Conservation (phyloP, 2,888 invertebrate genomes). For the Agrilus biguttatus region DNA sequence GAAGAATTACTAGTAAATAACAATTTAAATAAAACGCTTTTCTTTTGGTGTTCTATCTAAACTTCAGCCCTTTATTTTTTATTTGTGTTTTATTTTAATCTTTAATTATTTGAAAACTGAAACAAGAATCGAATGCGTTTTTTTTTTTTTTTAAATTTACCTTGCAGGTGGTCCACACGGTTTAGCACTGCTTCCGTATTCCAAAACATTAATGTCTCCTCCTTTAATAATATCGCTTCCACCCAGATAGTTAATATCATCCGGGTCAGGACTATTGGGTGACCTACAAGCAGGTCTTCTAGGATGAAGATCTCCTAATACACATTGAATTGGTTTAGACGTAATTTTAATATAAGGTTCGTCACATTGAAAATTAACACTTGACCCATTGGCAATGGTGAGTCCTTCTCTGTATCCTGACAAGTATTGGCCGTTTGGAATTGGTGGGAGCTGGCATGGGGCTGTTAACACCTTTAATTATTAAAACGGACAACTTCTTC, state of each 20-base stretch:
- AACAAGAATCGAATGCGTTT: not conserved
- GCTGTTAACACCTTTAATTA: slow-evolving; percentile 30
- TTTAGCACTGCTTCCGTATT: slow-evolving; percentile 27
- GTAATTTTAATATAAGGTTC: slow-evolving; percentile 35
- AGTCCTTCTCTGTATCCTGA: slow-evolving; percentile 66
- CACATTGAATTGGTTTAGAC: slow-evolving; percentile 45
- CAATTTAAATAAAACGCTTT: no score
- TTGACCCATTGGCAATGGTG: slow-evolving; percentile 68
- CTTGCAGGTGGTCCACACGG: slow-evolving; percentile 54
- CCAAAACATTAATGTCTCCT: slow-evolving; percentile 45
- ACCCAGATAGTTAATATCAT: slow-evolving; percentile 29
- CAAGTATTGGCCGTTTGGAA: slow-evolving; percentile 56
- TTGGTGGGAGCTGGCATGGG: slow-evolving; percentile 53
- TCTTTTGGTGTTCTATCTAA: no score
- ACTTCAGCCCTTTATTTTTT: not conserved
- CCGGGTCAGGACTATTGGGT: slow-evolving; percentile 19
- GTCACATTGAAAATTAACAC: slow-evolving; percentile 61
- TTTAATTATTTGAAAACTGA: no score
- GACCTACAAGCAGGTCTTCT: slow-evolving; percentile 37
- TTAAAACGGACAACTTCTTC: not conserved
- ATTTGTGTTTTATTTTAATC: not conserved
- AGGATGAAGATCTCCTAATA: slow-evolving; percentile 48
- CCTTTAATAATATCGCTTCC: slow-evolving; percentile 32
- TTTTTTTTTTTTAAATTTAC: slow-evolving; percentile 25
- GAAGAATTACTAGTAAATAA: not conserved